Base-by-base conservation (phyloP, 1,140 invertebrate genomes). In the Centruroides sculpturatus region DNA sequence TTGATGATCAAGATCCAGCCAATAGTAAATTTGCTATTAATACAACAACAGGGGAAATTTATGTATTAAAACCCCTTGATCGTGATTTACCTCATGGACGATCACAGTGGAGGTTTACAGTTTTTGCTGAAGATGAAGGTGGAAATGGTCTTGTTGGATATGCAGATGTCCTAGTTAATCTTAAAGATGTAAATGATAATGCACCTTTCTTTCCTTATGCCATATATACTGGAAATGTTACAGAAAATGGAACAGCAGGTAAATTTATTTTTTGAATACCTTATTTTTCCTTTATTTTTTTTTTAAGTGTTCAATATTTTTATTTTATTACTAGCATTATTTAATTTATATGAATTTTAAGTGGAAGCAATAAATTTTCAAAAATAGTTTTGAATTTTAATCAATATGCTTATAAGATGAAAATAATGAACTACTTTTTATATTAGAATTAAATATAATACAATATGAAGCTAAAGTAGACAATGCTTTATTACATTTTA, bases 151-250 rank as follows among this genome's bases (percentile, higher is more conserved):
- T 96, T 1, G 92, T 96, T 5, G 94, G 95, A 50, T 98, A 98
- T 72, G 92, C 93, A n/a, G 92, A 97, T 75, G 93, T 99, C 4
- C 89, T 96, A 79, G 92, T 98, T 59, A 94, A 93, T 74, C 81
- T 98, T 4, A 91, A 92, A 52, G 95, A 98, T 72, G 94, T 98
- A 70, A 99, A 99, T 76, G 96, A 99, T 76, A 98, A 99, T 75
- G 85, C 89, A 11, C 96, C 96, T 4, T 84, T 92, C 64, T 99
- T 99, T 78, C 90, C 90, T 12, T 60, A 63, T 75, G 88, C 87
- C 41, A 85, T 94, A 9, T 94, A 94, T 72, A 89, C 88, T 71
- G 91, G 92, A 54, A 94, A 95, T 74, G 91, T 95, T 0, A 95
- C 91, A 0, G 92, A 95, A 77, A 94, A 94, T 73, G 92, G 92